Conservation (phyloP, 1,140 invertebrate species). For the Vollenhovia emeryi region DNA sequence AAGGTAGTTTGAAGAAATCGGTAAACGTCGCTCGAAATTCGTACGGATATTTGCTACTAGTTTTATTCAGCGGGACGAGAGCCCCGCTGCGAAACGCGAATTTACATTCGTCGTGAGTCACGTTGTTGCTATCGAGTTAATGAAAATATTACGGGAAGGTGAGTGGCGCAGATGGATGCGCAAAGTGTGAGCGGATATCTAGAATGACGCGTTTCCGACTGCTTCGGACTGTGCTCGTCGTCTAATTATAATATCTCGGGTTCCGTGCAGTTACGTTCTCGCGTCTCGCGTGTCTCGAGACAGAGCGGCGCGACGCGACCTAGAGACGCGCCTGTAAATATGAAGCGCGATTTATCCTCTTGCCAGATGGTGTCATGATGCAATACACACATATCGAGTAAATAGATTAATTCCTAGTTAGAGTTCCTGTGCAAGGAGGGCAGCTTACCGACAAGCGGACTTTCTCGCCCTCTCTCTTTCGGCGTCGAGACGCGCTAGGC, state of each 20-base stretch:
- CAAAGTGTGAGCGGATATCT: not conserved
- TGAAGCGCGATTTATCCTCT: conserved; percentile 59
- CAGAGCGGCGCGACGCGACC: conserved; percentile 9
- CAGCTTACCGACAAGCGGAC: conserved; percentile 41
- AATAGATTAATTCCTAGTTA: conserved; percentile 73
- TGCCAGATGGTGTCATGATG: conserved; percentile 69
- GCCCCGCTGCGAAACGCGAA: not conserved
- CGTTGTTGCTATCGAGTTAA: not conserved
- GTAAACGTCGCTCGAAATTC: not conserved
- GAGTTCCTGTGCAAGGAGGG: conserved; percentile 69
- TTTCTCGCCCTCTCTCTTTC: conserved; percentile 60
- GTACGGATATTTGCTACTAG: not conserved
- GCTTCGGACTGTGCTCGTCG: not conserved
- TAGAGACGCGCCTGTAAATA: conserved; percentile 59
- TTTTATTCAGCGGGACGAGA: not conserved
- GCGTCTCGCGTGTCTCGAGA: conserved; percentile 29
- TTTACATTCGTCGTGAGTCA: not conserved
- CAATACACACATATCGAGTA: conserved; percentile 64
- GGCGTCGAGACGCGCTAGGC: not conserved
- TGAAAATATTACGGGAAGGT: not conserved
- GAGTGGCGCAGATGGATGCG: not conserved
- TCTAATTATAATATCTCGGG: conserved; percentile 32
- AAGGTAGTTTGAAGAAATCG: not conserved
- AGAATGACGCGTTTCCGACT: conserved; percentile 1
- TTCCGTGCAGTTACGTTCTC: conserved; percentile 24